Evolutionary conservation across 2,797 vertebrate species (phyloP), one percentile per base, ranked within the genome.

Genomic region (Brachymystax lenok): DNA sequence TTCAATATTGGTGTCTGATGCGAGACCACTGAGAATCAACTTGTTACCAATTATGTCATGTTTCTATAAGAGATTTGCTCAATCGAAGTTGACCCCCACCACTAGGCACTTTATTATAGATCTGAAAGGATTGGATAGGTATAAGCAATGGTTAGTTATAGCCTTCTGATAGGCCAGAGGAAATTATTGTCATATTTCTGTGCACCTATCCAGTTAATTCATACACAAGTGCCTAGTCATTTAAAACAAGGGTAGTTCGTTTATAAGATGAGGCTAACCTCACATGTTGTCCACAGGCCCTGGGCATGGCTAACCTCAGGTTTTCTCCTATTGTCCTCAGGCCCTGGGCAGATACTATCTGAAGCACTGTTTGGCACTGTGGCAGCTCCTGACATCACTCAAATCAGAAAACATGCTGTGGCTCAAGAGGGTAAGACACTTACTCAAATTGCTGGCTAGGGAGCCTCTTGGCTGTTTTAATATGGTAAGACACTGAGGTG

Each of bases 401-500:
- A 99, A 97, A 88, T 99, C 97, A 0, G 97, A 98, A 88, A 95
- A 95, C 75, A 95, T 96, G 90, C 91, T 99, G 75, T 93, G 89
- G 1, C 95, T 98, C 50, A 95, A 89, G 63, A 95, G 92, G 92
- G 98, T 99, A 90, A 86, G 91, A 73, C 61, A 51, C 74, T 40
- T 21, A 7, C 7, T 24, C 1, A 1, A 1, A 35, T 73, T 35
- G 3, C 56, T 59, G n/a, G 54, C 17, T 59, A 3, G 17, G 19
- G 2, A 59, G n/a, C 19, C 19, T 6, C 1, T 8, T 14, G 7
- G 54, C 1, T 56, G 54, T 59, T n/a, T 59, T n/a, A 59, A 6
- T 6, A 59, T 59, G 54, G 54, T 52, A 16, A 52, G 51, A 16
- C 14, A 17, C 51, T 16, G 51, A 52, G 51, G 51, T 14, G 51